Base-by-base conservation (phyloP, 2,797 vertebrate species). In the Remorina albescens region DNA sequence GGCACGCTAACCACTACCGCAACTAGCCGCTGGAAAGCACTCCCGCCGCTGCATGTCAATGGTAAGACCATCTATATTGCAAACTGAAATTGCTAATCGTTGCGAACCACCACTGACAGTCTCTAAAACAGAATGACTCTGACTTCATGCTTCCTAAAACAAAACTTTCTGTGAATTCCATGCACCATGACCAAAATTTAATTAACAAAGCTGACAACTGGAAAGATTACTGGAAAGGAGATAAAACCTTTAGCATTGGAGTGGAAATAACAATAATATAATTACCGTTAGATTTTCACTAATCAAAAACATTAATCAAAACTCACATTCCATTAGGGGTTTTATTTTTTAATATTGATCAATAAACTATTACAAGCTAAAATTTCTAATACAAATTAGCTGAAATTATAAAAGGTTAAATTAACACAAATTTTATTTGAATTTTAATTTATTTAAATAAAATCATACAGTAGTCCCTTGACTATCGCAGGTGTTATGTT, bases 1-100 rank as follows among this genome's bases (percentile, higher is more conserved):
- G 88, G 82, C 84, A 89, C 78, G 82, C 84, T 79, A 91, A 90
- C 85, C 85, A 82, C 78, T 75, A 89, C 84, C 81, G 21, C 90
- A 83, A 71, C 73, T 86, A 86, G 82, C 85, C 71, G 36, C 84
- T 89, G 74, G 63, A 88, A 86, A 80, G 83, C 83, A 87, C 75
- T 84, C 74, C 70, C 41, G 37, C 61, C 78, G 77, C 75, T 86
- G 69, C 74, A 75, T 70, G 78, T 87, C 78, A 81, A 78, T 82
- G 70, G 74, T 71, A 88, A 80, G 75, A 59, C 39, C 19, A 19
- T 78, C 54, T 50, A 79, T 60, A 62, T 50, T 2, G 18, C 25
- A 16, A 80, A 34, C 69, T 65, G 50, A 81, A 88, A 79, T 59
- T 68, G 77, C 80, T 76, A 86, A 84, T 85, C 59, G 28, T 61